Evolutionary conservation across 2,113 vertebrate genomes (phyloP).

Genomic region (Otocyon megalotis): DNA sequence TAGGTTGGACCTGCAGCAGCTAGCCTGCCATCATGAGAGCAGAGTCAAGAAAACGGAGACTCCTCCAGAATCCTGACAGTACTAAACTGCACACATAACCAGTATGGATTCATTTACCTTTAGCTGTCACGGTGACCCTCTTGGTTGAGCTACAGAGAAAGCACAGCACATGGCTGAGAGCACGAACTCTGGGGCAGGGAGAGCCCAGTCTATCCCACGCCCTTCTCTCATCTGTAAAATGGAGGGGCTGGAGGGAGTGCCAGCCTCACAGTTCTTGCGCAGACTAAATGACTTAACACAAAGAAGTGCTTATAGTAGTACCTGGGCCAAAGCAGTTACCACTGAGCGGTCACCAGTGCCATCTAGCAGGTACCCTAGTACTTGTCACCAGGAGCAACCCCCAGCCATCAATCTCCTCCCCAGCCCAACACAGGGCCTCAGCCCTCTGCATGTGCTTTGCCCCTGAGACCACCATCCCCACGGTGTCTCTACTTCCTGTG

Average conservation of each 20-base stretch:
- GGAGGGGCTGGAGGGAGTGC: fast-evolving
- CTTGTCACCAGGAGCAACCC: background rate
- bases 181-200: background rate
- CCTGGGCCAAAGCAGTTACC: fast-evolving
- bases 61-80: background rate
- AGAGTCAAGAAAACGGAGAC: background rate
- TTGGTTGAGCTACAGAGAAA: background rate
- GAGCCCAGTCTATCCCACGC: background rate
- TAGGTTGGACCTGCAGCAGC: background rate
- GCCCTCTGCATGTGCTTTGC: background rate
- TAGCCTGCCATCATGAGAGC: background rate
- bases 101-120: background rate
- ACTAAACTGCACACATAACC: background rate
- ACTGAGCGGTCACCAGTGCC: background rate
- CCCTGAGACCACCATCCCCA: too few species aligned
- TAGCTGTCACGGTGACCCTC: background rate
- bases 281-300: background rate
- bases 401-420: background rate
- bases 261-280: background rate
- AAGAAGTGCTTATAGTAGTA: background rate
- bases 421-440: background rate
- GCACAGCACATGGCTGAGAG: background rate
- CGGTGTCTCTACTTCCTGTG: background rate
- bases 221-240: background rate
- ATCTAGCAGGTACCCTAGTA: background rate